A percentile compares a stretch with the other conserved stretches of the same genome.
Conservation (phyloP, 2,113 vertebrate species). For the Furnarius figulus region DNA sequence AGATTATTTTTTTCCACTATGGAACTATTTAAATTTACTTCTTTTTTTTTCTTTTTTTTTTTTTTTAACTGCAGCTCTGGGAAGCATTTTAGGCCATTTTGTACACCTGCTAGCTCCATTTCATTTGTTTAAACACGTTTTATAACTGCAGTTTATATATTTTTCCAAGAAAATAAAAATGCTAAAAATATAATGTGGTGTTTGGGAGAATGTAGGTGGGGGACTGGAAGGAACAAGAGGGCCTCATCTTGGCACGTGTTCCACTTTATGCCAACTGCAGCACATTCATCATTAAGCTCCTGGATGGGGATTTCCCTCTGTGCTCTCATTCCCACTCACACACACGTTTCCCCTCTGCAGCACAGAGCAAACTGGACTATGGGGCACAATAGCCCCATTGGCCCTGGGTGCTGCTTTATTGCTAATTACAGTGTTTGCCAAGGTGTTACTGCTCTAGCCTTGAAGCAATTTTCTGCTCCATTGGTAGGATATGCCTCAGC, state of each 20-base stretch:
- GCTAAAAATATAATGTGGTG: constrained; percentile 32
- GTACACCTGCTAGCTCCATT: constrained; percentile 45
- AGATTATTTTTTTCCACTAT: constrained; percentile 27
- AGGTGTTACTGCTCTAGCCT: constrained; percentile 54
- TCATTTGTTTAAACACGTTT: constrained; percentile 45
- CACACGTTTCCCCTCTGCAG: background rate
- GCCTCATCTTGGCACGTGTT: constrained; percentile 44
- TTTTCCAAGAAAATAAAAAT: constrained; percentile 64
- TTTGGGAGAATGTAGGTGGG: constrained; percentile 3
- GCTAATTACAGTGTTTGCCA: constrained; percentile 29
- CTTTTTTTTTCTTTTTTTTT: background rate
- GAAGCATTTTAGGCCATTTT: constrained; percentile 41
- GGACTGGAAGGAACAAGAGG: constrained; percentile 32
- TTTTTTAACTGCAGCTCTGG: constrained; percentile 47
- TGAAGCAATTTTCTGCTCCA: constrained; percentile 70
- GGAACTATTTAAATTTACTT: constrained; percentile 36
- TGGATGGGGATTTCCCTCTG: constrained; percentile 11
- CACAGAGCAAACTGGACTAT: background rate
- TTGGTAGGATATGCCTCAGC: constrained; percentile 39
- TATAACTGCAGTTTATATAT: constrained; percentile 48
- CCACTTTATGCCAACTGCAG: constrained; percentile 60
- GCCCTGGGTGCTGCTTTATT: constrained; percentile 37
- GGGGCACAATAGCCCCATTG: constrained; percentile 42
- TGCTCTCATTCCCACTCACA: background rate
- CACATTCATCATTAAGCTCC: constrained; percentile 28